Percentiles rank a stretch among this genome's conserved stretches.
phyloP scores from a whole-genome alignment of 2,888 invertebrate species.

The Dynastes tityus region DNA sequence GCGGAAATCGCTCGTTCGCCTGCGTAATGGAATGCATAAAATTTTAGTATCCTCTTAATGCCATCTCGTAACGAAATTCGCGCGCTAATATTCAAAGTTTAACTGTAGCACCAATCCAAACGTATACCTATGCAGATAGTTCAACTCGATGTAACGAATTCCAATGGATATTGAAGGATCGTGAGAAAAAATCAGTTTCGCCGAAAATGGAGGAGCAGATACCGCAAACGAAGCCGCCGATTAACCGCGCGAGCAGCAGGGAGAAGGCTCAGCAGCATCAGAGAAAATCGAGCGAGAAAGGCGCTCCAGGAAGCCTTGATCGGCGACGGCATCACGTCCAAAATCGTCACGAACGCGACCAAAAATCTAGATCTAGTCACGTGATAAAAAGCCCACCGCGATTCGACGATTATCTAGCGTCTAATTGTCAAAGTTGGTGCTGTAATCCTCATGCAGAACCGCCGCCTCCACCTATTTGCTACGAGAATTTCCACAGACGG shows the following conservation, averaged over 20 bases:
- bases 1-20: conserved; percentile 25
- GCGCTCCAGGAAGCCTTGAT: conserved; percentile 74
- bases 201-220: conserved; percentile 65
- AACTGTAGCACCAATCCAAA: background rate
- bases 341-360: conserved; percentile 77
- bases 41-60: conserved; percentile 34
- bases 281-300: conserved; percentile 60
- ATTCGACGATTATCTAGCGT: conserved; percentile 63
- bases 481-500: conserved; percentile 75
- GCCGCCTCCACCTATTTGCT: conserved; percentile 64
- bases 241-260: conserved; percentile 58
- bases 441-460: conserved; percentile 62
- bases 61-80: conserved; percentile 15
- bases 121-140: conserved; percentile 67
- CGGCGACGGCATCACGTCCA: conserved; percentile 71
- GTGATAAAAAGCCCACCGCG: conserved; percentile 67
- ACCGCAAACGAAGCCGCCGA: conserved; percentile 63
- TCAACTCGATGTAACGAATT: conserved; percentile 80
- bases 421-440: conserved; percentile 66
- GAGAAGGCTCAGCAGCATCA: conserved; percentile 54
- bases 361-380: conserved; percentile 77
- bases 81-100: conserved; percentile 9
- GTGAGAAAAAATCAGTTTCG: conserved; percentile 56
- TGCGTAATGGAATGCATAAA: conserved; percentile 41
- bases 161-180: conserved; percentile 76